These are phyloP conservation scores for Harlomillsia oculata DNA, from an alignment of 1,140 invertebrate species.

Conservation along the genomic window DNA sequence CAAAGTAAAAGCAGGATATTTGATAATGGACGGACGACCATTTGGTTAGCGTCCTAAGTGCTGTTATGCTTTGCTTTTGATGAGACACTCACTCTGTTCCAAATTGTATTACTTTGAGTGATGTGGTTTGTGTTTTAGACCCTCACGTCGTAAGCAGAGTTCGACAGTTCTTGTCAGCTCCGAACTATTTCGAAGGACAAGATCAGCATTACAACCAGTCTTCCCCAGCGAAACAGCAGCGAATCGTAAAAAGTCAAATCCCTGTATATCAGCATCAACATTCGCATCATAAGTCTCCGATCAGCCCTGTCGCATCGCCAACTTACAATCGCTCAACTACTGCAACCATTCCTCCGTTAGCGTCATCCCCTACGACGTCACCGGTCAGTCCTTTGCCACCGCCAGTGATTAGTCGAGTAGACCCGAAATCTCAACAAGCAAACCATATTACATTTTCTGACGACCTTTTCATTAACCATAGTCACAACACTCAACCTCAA, in stretches of 20 bases:
- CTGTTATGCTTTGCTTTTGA: no score
- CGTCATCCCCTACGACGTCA: neutral
- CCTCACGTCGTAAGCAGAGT: conserved; percentile 72
- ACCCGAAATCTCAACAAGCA: conserved; percentile 6
- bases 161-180: conserved; percentile 57
- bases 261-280: conserved; percentile 16
- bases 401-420: no score
- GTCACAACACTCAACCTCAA: conserved; percentile 10
- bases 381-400: neutral
- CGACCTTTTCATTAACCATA: conserved; percentile 34
- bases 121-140: conserved; percentile 48
- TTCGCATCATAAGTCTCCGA: conserved; percentile 3
- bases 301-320: no score
- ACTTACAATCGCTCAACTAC: no score
- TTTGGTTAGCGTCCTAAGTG: no score
- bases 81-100: neutral
- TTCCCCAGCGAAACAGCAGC: conserved; percentile 14
- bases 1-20: no score
- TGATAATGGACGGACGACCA: no score
- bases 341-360: neutral
- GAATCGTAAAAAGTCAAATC: conserved; percentile 19
- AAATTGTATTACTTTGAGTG: no score
- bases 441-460: conserved; percentile 30
- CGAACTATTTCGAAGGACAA: conserved; percentile 23
- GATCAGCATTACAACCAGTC: conserved; percentile 11